Evolutionary conservation across 2,113 vertebrate genomes (phyloP).

Genomic region (Corvus hawaiiensis): DNA sequence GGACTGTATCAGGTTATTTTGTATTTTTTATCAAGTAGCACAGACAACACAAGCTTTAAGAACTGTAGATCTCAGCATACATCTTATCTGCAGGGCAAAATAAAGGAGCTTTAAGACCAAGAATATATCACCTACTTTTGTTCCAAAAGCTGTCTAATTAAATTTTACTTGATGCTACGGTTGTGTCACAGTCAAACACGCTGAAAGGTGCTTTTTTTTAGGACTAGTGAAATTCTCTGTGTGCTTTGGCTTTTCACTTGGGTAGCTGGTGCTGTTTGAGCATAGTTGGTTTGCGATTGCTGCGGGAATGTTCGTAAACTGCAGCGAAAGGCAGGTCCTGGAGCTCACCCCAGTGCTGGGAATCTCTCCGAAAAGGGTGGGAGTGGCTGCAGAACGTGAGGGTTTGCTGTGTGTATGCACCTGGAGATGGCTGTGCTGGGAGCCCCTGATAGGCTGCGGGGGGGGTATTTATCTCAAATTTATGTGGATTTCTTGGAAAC

Average conservation of each 20-base stretch:
- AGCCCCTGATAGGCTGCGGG: neutral
- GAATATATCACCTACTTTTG: neutral
- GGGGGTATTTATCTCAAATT: neutral
- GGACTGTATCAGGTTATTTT: neutral
- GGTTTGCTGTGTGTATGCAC: neutral
- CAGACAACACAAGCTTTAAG: neutral
- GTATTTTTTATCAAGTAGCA: neutral
- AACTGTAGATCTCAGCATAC: neutral
- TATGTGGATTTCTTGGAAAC: neutral
- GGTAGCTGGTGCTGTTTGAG: neutral
- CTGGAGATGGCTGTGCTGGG: neutral
- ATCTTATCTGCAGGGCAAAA: neutral
- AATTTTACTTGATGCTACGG: neutral
- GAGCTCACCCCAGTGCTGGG: neutral
- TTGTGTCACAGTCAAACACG: neutral
- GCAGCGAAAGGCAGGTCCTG: neutral
- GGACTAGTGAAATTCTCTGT: neutral
- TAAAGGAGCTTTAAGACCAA: neutral
- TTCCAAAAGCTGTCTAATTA: neutral
- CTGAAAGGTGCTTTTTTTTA: neutral
- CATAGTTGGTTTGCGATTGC: neutral
- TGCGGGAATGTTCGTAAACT: accelerated
- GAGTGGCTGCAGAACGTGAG: accelerated
- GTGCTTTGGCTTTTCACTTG: neutral
- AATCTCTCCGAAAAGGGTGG: neutral